Percentiles rank a stretch among this genome's conserved stretches.
phyloP scores from a whole-genome alignment of 2,888 invertebrate genomes.

The Nasonovia ribisnigri region DNA sequence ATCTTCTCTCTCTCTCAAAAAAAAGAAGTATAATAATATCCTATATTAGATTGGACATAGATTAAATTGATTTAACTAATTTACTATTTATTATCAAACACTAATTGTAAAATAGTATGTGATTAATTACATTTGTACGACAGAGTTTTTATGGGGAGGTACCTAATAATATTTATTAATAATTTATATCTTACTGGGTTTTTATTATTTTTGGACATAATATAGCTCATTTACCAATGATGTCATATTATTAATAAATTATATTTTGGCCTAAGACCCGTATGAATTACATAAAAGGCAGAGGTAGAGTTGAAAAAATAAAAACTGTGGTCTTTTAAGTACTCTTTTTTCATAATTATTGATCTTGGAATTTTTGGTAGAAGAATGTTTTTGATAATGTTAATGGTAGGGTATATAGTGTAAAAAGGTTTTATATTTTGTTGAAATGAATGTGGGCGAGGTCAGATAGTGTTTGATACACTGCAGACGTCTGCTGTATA shows the following conservation, averaged over 20 bases:
- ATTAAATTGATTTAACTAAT: not conserved
- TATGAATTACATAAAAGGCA: not conserved
- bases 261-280: not conserved
- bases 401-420: not conserved
- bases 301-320: not conserved
- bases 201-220: not conserved
- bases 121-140: not conserved
- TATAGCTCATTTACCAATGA: not conserved
- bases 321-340: not conserved
- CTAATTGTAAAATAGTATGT: not conserved
- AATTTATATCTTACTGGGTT: not conserved
- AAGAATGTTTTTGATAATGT: not conserved
- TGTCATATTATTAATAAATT: not conserved
- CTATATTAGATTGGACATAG: not conserved
- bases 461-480: not conserved
- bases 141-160: not conserved
- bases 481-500: not conserved
- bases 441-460: slow-evolving; percentile 7
- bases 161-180: not conserved
- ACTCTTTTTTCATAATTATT: not conserved
- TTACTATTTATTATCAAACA: not conserved
- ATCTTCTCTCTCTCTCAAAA: not conserved
- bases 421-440: not conserved
- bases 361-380: not conserved
- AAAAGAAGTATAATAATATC: not conserved